Percentiles rank a stretch among this genome's conserved stretches.
Conservation (phyloP, 2,113 vertebrate species). For the Lota lota region DNA sequence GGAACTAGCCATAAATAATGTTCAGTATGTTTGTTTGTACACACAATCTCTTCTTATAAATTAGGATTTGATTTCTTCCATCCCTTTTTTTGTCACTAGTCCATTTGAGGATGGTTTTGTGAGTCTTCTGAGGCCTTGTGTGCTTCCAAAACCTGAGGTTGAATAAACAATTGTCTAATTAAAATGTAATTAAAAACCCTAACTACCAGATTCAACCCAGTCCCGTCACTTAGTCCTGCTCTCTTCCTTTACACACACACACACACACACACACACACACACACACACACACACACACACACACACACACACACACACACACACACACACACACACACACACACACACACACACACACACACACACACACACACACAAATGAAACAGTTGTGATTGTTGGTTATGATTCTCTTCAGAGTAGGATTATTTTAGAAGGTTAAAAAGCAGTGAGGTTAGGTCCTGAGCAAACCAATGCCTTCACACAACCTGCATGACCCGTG, state of each 20-base stretch:
- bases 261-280: neutral
- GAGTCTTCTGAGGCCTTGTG: constrained; percentile 36
- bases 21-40: constrained; percentile 12
- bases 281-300: constrained; percentile 8
- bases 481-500: constrained; percentile 11
- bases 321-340: neutral
- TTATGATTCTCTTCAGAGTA: no score
- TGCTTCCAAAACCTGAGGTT: constrained; percentile 36
- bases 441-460: constrained; percentile 10
- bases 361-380: neutral
- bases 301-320: constrained; percentile 2
- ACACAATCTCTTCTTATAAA: constrained; percentile 7
- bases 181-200: constrained; percentile 48
- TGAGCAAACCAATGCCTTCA: constrained; percentile 9
- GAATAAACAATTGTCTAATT: constrained; percentile 54
- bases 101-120: constrained; percentile 6
- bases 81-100: constrained; percentile 32
- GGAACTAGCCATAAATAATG: neutral
- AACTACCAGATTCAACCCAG: constrained; percentile 21
- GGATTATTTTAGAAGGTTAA: neutral
- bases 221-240: constrained; percentile 5
- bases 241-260: constrained; percentile 6
- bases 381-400: neutral
- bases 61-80: constrained; percentile 7
- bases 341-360: constrained; percentile 3